A percentile compares a stretch with the other conserved stretches of the same genome.
Conservation (phyloP, 2,113 vertebrate species). For the Hucho hucho region DNA sequence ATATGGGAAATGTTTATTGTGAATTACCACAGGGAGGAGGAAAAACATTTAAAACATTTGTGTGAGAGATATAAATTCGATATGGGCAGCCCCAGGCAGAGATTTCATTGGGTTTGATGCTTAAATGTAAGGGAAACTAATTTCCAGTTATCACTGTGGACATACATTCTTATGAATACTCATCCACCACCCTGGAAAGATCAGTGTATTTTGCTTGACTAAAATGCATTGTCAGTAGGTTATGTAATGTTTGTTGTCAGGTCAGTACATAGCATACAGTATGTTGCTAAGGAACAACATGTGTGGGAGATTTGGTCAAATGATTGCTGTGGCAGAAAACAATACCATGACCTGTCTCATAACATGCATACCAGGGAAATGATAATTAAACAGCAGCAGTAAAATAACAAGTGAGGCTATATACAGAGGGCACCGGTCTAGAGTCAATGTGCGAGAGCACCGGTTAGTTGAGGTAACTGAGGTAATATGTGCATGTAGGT, state of each 20-base stretch:
- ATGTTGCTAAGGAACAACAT: background rate
- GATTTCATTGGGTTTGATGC: background rate
- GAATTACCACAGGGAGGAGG: conserved; percentile 29
- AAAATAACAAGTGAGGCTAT: too few relatives aligned
- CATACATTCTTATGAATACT: background rate
- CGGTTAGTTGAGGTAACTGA: too few relatives aligned
- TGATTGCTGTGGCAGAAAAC: background rate
- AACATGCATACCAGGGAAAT: background rate
- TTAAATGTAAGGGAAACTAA: background rate
- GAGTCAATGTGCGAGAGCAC: too few relatives aligned
- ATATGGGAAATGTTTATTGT: conserved; percentile 32
- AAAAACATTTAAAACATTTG: background rate
- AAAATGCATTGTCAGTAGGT: background rate
- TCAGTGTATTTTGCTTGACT: background rate
- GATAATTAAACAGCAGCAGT: too few relatives aligned
- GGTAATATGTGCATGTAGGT: too few relatives aligned
- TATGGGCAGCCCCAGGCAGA: background rate
- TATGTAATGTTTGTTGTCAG: background rate
- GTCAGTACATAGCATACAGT: background rate
- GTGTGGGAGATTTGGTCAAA: background rate
- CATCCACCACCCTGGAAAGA: background rate
- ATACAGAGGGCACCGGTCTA: too few relatives aligned
- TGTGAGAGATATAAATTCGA: background rate
- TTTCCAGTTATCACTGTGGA: too few relatives aligned
- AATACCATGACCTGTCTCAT: too few relatives aligned